Percentiles rank a stretch among this genome's conserved stretches.
Evolutionary conservation across 2,888 invertebrate genomes (phyloP).

Genomic region (Campoplex nolae): DNA sequence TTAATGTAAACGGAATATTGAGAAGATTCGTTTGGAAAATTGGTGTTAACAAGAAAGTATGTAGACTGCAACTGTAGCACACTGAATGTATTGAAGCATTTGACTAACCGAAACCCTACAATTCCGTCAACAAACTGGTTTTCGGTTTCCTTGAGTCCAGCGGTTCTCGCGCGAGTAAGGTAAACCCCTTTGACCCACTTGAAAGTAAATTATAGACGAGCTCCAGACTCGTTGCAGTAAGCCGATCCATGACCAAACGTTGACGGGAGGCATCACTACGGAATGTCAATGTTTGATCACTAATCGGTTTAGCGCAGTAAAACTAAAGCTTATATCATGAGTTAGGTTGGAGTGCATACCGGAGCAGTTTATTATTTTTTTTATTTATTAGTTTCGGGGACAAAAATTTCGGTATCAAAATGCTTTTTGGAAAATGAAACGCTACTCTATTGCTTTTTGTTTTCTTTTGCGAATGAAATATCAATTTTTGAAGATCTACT

Average conservation of each 20-base stretch:
- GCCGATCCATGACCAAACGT: slow-evolving; percentile 47
- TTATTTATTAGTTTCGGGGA: background rate
- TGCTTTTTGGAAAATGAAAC: background rate
- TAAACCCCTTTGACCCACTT: slow-evolving; percentile 23
- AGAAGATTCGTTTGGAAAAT: background rate
- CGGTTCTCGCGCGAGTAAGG: background rate
- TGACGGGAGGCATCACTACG: slow-evolving; percentile 40
- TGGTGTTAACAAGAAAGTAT: background rate
- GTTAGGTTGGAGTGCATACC: background rate
- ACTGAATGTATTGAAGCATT: background rate
- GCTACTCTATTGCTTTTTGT: background rate
- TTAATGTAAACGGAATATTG: background rate
- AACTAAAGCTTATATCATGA: slow-evolving; percentile 21
- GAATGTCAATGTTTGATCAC: slow-evolving; percentile 45
- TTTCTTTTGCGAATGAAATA: background rate
- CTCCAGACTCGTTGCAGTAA: slow-evolving; percentile 29
- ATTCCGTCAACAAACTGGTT: slow-evolving; percentile 1
- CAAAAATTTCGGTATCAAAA: too few relatives aligned
- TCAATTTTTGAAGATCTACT: background rate
- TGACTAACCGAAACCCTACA: background rate
- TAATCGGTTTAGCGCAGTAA: slow-evolving; percentile 33
- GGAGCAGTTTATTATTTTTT: background rate
- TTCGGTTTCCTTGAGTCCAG: background rate
- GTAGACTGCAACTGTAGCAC: background rate
- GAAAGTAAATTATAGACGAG: slow-evolving; percentile 42